These are phyloP conservation scores for Dreissena polymorpha DNA, from an alignment of 1,140 invertebrate genomes.

Conservation along the genomic window DNA sequence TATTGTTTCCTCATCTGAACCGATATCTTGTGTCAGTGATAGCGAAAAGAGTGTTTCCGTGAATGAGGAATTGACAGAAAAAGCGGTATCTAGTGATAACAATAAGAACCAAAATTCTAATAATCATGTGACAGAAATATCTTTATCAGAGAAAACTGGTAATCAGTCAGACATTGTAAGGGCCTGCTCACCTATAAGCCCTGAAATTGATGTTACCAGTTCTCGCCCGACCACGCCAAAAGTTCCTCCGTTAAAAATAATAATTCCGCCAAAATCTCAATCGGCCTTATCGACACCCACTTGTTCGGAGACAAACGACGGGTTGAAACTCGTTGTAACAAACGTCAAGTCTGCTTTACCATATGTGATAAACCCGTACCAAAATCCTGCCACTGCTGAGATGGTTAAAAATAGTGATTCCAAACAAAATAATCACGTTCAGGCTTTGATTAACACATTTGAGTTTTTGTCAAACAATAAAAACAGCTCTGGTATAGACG, in stretches of 20 bases:
- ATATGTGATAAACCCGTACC: constrained; percentile 75
- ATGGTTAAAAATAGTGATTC: neutral
- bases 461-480: no score
- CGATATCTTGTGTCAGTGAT: no score
- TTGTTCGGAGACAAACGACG: constrained; percentile 20
- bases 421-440: neutral
- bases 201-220: constrained; percentile 61
- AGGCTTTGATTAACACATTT: neutral
- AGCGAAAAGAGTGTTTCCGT: no score
- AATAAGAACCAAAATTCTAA: constrained; percentile 74
- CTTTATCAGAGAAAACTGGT: constrained; percentile 11
- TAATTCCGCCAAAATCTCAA: constrained; percentile 71
- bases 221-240: constrained; percentile 74
- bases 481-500: no score
- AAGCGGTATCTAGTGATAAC: no score
- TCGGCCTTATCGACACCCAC: neutral
- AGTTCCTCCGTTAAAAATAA: constrained; percentile 76
- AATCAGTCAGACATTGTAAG: constrained; percentile 16
- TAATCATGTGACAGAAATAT: constrained; percentile 22
- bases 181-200: constrained; percentile 33
- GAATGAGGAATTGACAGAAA: no score
- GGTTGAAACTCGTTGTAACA: constrained; percentile 27
- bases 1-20: no score
- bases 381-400: constrained; percentile 53
- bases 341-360: constrained; percentile 68